Percentiles rank a stretch among this genome's conserved stretches.
phyloP scores from a whole-genome alignment of 2,113 vertebrate species.

The Bos taurus region DNA sequence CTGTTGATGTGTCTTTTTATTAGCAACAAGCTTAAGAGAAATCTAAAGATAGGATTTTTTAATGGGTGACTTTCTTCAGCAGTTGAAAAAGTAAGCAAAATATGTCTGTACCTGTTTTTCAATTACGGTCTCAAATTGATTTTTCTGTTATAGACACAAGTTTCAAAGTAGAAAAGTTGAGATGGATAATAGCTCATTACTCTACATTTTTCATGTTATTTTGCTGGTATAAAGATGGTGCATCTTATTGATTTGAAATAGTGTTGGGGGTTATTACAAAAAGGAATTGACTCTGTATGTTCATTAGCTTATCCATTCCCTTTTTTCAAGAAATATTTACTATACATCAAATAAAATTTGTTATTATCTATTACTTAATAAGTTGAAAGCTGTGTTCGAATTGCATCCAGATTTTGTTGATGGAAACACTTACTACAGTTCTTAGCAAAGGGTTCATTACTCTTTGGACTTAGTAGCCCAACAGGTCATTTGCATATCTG shows the following conservation, averaged over 20 bases:
- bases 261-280: not conserved
- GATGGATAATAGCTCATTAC: not conserved
- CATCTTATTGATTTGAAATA: not conserved
- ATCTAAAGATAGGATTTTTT: not conserved
- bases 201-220: not conserved
- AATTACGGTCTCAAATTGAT: not conserved
- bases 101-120: conserved; percentile 15
- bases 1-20: conserved; percentile 17
- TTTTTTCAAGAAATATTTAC: conserved; percentile 21
- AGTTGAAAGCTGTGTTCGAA: not conserved
- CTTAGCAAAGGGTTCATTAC: not conserved
- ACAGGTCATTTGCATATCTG: not conserved
- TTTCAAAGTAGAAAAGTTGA: conserved; percentile 1
- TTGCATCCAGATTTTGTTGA: not conserved
- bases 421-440: not conserved
- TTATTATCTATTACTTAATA: not conserved
- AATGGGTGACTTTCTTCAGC: not conserved
- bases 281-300: not conserved
- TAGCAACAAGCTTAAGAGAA: conserved; percentile 7
- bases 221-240: not conserved
- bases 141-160: not conserved
- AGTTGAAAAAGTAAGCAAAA: not conserved
- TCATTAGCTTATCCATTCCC: not conserved
- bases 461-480: not conserved
- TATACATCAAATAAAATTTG: not conserved